Evolutionary conservation across 1,140 invertebrate species (phyloP), one percentile per base, ranked within the genome.

Genomic region (Lysiphlebus fabarum): DNA sequence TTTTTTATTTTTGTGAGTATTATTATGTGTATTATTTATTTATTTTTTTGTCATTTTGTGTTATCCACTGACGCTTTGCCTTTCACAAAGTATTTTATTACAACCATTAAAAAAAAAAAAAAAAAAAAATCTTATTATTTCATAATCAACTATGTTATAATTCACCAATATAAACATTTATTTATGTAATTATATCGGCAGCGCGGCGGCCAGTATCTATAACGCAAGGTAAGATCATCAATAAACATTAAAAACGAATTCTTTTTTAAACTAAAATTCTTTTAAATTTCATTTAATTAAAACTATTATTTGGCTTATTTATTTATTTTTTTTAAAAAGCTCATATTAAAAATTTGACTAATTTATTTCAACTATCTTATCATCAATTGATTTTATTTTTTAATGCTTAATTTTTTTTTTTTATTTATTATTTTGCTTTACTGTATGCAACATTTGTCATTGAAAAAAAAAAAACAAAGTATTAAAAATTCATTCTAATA

Each of bases 131-230:
- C 17, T 48, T 37, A 40, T 54, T 41, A 67, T 70, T 66, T 63
- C 71, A 71, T 54, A 73, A 70, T 70, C 64, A 66, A 62, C 69
- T 72, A 61, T 71, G 69, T 72, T 76, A 66, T 73, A 68, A 68
- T 74, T 78, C 70, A 78, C 75, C 49, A 51, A 75, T 79, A 80
- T 78, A 80, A 69, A 77, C 77, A 76, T 73, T 80, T 68, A 80
- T 80, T 80, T 80, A 38, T 51, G 49, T 51, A 77, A 80, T 79
- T 79, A 77, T 77, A 80, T 74, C 74, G 77, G 78, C 78, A 80
- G 78, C 78, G 78, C 78, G 76, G 78, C 78, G 74, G 75, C 78
- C 75, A 80, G 75, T 76, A 75, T 72, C 72, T 73, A 80, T 80
- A 78, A 78, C 71, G 72, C 76, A 80, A 80, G 78, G 78, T 79